Evolutionary conservation across 2,113 vertebrate genomes (phyloP).

Genomic region (Tringa solitaria): DNA sequence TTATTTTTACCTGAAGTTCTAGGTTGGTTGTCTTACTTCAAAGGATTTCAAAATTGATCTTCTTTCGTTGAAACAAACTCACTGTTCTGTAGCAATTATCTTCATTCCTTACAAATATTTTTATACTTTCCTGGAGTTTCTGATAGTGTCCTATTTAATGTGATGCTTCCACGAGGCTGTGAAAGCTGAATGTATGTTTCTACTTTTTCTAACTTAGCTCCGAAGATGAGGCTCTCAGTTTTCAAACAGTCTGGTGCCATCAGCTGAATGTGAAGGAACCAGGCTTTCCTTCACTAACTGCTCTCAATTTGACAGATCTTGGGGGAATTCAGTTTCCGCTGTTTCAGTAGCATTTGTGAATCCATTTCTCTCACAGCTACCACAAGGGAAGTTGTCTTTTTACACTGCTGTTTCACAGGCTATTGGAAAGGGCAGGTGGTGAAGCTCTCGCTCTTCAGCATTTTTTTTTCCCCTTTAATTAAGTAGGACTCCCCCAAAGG

Average conservation of each 20-base stretch:
- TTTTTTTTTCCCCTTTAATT: not conserved
- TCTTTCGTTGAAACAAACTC: not conserved
- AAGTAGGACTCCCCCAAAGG: not conserved
- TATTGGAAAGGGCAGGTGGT: not conserved
- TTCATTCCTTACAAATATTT: not conserved
- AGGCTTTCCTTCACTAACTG: not conserved
- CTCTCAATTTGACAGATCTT: not conserved
- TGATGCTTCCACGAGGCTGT: not conserved
- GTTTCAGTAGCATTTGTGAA: not conserved
- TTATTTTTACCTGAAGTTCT: not conserved
- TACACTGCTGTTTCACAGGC: not conserved
- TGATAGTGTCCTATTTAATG: not conserved
- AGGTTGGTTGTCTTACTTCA: not conserved
- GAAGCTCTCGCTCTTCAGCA: not conserved
- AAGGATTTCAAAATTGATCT: not conserved
- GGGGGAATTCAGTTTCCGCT: not conserved
- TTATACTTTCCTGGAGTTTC: not conserved
- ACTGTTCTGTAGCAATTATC: not conserved
- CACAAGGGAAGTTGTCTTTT: not conserved
- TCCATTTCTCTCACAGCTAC: not conserved
- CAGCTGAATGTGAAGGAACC: not conserved
- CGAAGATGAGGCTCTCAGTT: not conserved
- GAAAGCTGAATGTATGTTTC: not conserved
- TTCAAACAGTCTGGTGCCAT: not conserved
- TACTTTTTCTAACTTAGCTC: not conserved